Evolutionary conservation across 2,113 vertebrate genomes (phyloP), one percentile per base, ranked within the genome.

Genomic region (Cyprinodon tularosa): DNA sequence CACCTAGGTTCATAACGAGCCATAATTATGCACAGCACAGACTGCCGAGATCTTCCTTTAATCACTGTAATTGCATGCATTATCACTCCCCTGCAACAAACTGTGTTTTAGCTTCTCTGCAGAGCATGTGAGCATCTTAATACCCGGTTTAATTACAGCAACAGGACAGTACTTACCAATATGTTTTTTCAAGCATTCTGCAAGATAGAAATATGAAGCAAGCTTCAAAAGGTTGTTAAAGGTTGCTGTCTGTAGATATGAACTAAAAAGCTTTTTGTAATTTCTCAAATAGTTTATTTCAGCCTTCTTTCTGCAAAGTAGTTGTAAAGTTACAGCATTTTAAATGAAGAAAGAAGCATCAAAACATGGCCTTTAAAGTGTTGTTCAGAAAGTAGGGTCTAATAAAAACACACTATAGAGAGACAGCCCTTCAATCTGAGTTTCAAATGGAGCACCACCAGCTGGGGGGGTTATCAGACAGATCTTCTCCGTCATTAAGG

Each of bases 91-190:
- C 12, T 20, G 12, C 42, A 12, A 61, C 68, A 82, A 75, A 72
- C 62, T 80, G 70, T 71, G 72, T 68, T 66, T 67, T 61, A 48
- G 77, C 63, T 72, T 76, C 81, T 80, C 63, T 86, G 45, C 60
- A 64, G 66, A 62, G 90, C 86, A 83, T 76, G 80, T 85, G 83
- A 87, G 75, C 68, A 38, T 75, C 59, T 47, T 53, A 72, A 76
- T 69, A 38, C 15, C 9, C 15, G 37, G 6, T 42, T 13, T 68
- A 72, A 76, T 68, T 22, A 42, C 39, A 12, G 12, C 39, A 45
- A 8, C 37, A 59, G 48, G 6, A 17, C 2, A 10, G 50, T 14
- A 44, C n/a, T 61, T 39, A 70, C 50, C 5, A 20, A 70, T 40
- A 40, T 8, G 29, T 68, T 37, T 38, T 38, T 37, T 68, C 12